Evolutionary conservation across 1,140 invertebrate species (phyloP).

Genomic region (Idris sp.): DNA sequence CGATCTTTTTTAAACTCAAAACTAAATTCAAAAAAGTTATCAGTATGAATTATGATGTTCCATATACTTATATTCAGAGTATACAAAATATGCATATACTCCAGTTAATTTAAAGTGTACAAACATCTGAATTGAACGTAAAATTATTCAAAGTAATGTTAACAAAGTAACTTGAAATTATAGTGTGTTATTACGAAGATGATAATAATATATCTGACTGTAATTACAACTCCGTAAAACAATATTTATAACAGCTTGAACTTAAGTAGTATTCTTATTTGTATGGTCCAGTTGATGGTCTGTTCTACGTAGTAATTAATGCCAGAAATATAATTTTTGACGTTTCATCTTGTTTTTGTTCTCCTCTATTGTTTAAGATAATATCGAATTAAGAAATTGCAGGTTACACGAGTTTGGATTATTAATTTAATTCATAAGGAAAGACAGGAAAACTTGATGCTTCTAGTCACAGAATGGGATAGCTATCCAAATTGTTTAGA

Average conservation of each 20-base stretch:
- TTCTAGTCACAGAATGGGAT: slow-evolving; percentile 69
- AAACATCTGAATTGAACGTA: too few relatives aligned
- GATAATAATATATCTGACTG: slow-evolving; percentile 35
- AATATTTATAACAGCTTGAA: slow-evolving; percentile 46
- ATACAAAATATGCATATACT: too few relatives aligned
- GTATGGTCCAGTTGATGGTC: slow-evolving; percentile 40
- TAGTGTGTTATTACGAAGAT: slow-evolving; percentile 13
- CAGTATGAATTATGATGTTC: too few relatives aligned
- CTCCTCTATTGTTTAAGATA: too few relatives aligned
- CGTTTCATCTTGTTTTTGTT: too few relatives aligned
- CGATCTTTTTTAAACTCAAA: too few relatives aligned
- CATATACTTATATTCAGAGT: too few relatives aligned
- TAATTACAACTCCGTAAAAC: slow-evolving; percentile 53
- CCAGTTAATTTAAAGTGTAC: too few relatives aligned
- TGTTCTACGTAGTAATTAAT: slow-evolving; percentile 39
- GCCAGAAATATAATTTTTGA: slow-evolving; percentile 28
- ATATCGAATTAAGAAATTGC: slow-evolving; percentile 41
- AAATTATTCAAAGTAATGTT: too few relatives aligned
- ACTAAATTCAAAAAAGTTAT: too few relatives aligned
- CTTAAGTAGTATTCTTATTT: slow-evolving; percentile 55
- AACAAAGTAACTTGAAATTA: too few relatives aligned
- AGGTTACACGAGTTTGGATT: slow-evolving; percentile 34
- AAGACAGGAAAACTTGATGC: slow-evolving; percentile 32
- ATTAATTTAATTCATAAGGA: slow-evolving; percentile 36
- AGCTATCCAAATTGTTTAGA: slow-evolving; percentile 59